Evolutionary conservation across 2,797 vertebrate species (phyloP), one percentile per base, ranked within the genome.

Genomic region (Pseudochirops cupreus): DNA sequence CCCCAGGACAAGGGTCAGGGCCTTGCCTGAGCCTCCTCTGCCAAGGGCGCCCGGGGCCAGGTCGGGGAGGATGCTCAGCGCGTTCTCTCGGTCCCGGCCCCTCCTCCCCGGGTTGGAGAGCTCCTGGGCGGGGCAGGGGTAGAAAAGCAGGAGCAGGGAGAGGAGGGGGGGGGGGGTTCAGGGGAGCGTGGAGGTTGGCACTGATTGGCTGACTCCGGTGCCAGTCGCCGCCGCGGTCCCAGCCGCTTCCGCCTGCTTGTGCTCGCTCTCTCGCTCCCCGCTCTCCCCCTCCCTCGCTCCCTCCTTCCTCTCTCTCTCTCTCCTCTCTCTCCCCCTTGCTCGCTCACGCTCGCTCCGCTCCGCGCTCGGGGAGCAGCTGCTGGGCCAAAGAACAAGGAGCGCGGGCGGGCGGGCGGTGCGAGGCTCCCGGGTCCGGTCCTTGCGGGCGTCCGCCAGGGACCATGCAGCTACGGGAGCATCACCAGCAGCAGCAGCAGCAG

Each of bases 351-450:
- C 52, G 39, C 62, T 56, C 31, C 26, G 58, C 89, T 54, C 52
- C 0, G 53, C 90, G 93, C 62, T 33, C 59, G 12, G 94, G 59
- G 29, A 54, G 39, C 50, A 53, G 90, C 62, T 52, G 59, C 90
- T 91, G n/a, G 90, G 95, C 94, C 95, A 91, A 95, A 94, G 94
- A 92, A 93, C 94, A 93, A 95, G 96, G 96, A 95, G 57, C 95
- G 94, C 91, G 94, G 96, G 94, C 92, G 50, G 91, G 67, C 97
- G 7, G 96, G 97, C 96, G 95, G 94, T 74, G 92, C 91, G 50
- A 89, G 67, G 62, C 93, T 92, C 62, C 0, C 56, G 87, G 92
- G 96, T 82, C 39, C 21, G 39, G 74, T 82, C n/a, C 74, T 82
- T 46, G 74, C 74, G 74, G 74, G 39, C 74, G 39, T 82, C 74